These are phyloP conservation scores for Regulus satrapa DNA, from an alignment of 2,113 vertebrate genomes.

Conservation along the genomic window DNA sequence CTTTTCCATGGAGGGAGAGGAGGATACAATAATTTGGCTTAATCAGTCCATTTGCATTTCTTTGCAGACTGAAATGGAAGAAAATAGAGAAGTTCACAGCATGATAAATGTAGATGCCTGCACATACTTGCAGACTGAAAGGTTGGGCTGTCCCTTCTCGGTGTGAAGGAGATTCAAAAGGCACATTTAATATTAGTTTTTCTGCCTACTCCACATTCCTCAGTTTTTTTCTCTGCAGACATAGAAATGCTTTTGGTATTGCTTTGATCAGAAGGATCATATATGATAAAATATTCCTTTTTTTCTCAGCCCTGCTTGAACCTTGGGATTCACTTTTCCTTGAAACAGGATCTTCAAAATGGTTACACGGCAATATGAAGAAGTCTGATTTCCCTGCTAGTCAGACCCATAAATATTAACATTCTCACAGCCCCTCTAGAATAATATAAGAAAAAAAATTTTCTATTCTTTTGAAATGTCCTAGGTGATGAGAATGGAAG, in stretches of 20 bases:
- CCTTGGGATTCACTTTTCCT: slow-evolving; percentile 35
- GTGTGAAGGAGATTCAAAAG: background rate
- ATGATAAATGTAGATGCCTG: background rate
- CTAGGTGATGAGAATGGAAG: background rate
- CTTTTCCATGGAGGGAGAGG: background rate
- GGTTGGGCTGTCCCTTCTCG: background rate
- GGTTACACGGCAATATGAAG: background rate
- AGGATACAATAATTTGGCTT: background rate
- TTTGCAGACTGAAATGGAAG: background rate
- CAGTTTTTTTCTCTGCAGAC: slow-evolving; percentile 2
- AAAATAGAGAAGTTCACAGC: background rate
- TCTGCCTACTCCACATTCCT: slow-evolving; percentile 1
- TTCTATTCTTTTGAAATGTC: background rate
- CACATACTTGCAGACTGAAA: background rate
- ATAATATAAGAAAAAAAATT: background rate
- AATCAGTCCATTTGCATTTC: background rate
- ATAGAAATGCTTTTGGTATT: slow-evolving; percentile 3
- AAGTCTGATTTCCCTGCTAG: slow-evolving; percentile 10
- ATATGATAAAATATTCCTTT: slow-evolving; percentile 55
- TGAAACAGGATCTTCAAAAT: slow-evolving; percentile 16
- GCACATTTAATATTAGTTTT: background rate
- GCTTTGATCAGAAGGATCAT: slow-evolving; percentile 35
- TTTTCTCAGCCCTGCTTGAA: slow-evolving; percentile 28
- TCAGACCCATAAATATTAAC: slow-evolving; percentile 38
- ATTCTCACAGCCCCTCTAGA: background rate